Evolutionary conservation across 2,797 vertebrate genomes (phyloP), one percentile per base, ranked within the genome.

Genomic region (Liparis tanakae): DNA sequence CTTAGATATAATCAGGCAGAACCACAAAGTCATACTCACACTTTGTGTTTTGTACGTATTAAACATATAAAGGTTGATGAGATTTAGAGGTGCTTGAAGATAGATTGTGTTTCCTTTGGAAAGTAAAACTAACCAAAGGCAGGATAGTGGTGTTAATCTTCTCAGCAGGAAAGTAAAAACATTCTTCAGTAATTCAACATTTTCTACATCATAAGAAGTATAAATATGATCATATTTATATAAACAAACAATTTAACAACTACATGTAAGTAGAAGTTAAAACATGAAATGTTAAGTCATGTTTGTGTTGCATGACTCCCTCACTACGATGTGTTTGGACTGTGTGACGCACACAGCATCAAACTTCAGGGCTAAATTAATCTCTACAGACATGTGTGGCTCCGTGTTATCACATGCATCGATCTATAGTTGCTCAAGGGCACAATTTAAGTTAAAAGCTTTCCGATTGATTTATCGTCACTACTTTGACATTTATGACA

Each of bases 401-500:
- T 9, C 14, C 34, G 18, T 43, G 48, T 30, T 25, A 37, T 58
- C 56, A 18, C 33, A 62, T 5, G 8, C 30, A 68, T n/a, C 43
- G 22, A 74, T 54, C 12, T 54, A 18, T 10, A 50, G 36, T 33
- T 64, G 61, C 79, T 79, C n/a, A 0, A 30, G 61, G 70, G 53
- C 55, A 72, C 43, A 73, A 37, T 66, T 75, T 6, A 56, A 60
- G 34, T 60, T 79, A 77, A 78, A 87, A 60, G 62, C 25, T 72
- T 76, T 59, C 14, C 8, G 5, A 74, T 43, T 80, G 39, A 84
- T 71, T 82, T 46, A 43, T 36, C 67, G 60, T 33, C 15, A 54
- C 33, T 14, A 30, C 18, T 22, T 5, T 34, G 8, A 15, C 10
- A 67, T 54, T 39, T 54, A 3, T 13, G 41, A 55, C 50, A 43